Conservation (phyloP, 2,113 vertebrate species). For the Himantopus leucocephalus region DNA sequence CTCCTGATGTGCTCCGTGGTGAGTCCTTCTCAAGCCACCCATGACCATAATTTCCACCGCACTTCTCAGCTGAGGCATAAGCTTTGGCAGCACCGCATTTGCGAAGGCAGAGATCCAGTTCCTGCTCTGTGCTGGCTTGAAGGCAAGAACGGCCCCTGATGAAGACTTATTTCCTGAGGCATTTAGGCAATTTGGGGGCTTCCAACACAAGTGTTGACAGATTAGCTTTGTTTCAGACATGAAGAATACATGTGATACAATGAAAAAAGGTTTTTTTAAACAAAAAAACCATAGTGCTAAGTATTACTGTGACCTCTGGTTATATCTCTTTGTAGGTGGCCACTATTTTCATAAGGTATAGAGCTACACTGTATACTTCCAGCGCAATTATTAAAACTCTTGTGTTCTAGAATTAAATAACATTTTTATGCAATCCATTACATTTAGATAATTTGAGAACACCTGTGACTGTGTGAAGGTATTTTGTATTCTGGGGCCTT, state of each 20-base stretch:
- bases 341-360: not conserved
- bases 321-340: not conserved
- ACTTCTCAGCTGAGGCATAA: not conserved
- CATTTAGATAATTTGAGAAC: not conserved
- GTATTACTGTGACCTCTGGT: not conserved
- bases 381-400: not conserved
- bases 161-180: not conserved
- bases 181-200: not conserved
- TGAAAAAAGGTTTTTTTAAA: not conserved
- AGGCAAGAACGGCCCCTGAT: no score
- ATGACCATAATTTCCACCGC: not conserved
- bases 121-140: not conserved
- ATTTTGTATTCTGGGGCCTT: not conserved
- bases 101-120: not conserved
- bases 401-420: not conserved
- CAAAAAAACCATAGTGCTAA: not conserved
- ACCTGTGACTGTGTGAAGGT: not conserved
- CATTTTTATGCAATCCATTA: not conserved
- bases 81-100: not conserved
- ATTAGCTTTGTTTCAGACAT: not conserved
- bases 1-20: not conserved
- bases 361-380: not conserved
- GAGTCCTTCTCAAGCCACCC: not conserved
- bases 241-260: fast-evolving
- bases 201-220: not conserved